Evolutionary conservation across 2,113 vertebrate genomes (phyloP).

Genomic region (Monopterus albus): DNA sequence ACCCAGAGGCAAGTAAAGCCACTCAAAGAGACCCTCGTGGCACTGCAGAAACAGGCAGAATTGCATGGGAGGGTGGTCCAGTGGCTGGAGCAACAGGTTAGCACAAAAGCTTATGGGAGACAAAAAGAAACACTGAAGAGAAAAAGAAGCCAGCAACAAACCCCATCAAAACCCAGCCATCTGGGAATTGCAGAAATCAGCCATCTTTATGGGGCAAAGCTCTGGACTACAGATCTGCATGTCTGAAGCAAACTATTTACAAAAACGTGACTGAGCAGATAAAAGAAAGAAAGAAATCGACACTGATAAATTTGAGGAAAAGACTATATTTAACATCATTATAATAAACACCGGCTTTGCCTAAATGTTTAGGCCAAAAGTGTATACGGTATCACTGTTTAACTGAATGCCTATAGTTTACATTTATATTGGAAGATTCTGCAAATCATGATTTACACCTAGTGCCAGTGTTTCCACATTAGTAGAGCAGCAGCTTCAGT

Average conservation of each 20-base stretch:
- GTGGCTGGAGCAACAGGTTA: neutral
- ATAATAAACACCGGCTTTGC: neutral
- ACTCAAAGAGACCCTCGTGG: neutral
- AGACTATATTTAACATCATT: neutral
- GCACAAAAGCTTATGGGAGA: neutral
- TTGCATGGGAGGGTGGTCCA: neutral
- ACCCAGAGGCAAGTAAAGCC: conserved; percentile 1
- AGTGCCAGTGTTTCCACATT: too few species aligned
- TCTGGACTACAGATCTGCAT: neutral
- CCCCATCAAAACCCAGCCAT: neutral
- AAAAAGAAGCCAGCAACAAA: neutral
- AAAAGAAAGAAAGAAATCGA: neutral
- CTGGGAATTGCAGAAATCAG: neutral
- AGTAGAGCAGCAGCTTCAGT: too few species aligned
- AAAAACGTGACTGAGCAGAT: neutral
- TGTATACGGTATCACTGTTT: neutral
- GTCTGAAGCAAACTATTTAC: neutral
- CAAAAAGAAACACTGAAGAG: conserved; percentile 6
- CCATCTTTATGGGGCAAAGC: neutral
- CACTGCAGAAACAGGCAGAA: neutral
- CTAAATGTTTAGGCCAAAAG: neutral
- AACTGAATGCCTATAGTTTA: neutral
- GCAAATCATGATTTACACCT: neutral
- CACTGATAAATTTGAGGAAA: neutral
- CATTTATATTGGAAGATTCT: neutral